phyloP scores from a whole-genome alignment of 1,140 invertebrate genomes.

The Wasmannia auropunctata region DNA sequence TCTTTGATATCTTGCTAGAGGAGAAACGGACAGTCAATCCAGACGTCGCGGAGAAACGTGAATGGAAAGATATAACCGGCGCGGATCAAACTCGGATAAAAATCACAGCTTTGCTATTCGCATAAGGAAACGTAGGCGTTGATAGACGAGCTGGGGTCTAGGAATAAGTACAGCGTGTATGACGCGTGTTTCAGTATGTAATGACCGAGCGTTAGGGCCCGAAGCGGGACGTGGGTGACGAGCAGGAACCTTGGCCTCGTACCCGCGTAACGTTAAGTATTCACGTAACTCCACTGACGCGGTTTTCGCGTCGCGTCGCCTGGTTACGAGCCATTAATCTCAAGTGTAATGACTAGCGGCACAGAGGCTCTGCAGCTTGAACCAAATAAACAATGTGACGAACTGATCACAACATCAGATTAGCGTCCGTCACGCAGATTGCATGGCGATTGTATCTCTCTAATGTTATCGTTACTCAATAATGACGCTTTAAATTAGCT shows the following conservation, averaged over 20 bases:
- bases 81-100: neutral
- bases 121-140: neutral
- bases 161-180: neutral
- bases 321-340: slow-evolving; percentile 59
- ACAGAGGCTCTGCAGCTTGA: neutral
- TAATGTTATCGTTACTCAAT: neutral
- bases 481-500: neutral
- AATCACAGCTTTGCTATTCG: neutral
- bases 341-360: neutral
- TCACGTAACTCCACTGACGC: slow-evolving; percentile 63
- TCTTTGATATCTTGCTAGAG: neutral
- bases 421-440: neutral
- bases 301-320: slow-evolving; percentile 47
- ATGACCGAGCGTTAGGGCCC: slow-evolving; percentile 42
- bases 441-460: neutral
- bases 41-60: neutral
- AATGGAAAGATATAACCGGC: neutral
- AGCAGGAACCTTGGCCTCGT: slow-evolving; percentile 71
- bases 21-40: neutral
- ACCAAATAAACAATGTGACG: neutral
- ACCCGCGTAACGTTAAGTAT: slow-evolving; percentile 66
- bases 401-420: slow-evolving; percentile 3
- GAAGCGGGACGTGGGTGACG: slow-evolving; percentile 66
- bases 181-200: slow-evolving; percentile 49
- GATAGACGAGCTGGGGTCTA: neutral